These are phyloP conservation scores for Coracopsis vasa DNA, from an alignment of 2,113 vertebrate species.

Conservation along the genomic window DNA sequence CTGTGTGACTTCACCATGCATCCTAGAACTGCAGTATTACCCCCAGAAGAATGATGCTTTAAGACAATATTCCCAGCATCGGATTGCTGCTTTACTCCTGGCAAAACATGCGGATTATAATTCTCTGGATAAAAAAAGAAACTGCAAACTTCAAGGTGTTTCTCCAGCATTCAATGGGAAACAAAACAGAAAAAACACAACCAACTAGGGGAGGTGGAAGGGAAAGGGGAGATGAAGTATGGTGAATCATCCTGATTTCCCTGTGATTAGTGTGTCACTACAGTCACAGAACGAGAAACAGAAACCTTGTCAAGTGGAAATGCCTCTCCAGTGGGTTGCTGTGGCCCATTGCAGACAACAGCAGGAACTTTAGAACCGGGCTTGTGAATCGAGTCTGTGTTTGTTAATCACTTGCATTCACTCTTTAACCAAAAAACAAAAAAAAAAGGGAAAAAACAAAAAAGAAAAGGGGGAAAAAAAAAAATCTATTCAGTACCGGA, in stretches of 20 bases:
- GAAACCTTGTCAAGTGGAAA: conserved; percentile 64
- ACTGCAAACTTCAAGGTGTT: conserved; percentile 72
- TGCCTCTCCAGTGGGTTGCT: conserved; percentile 77
- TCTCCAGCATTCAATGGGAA: conserved; percentile 72
- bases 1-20: conserved; percentile 62
- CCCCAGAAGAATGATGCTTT: conserved; percentile 41
- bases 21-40: conserved; percentile 70
- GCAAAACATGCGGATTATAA: conserved; percentile 74
- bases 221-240: conserved; percentile 61
- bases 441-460: not conserved
- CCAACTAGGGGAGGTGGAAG: conserved; percentile 12
- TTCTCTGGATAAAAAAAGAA: conserved; percentile 15
- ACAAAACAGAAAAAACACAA: not conserved
- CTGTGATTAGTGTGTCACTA: conserved; percentile 75
- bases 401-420: conserved; percentile 76
- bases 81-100: conserved; percentile 73
- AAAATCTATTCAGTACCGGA: conserved; percentile 75
- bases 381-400: conserved; percentile 70
- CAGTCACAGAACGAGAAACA: conserved; percentile 67
- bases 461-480: not conserved
- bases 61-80: conserved; percentile 46
- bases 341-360: conserved; percentile 70
- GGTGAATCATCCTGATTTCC: conserved; percentile 74
- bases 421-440: conserved; percentile 68
- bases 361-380: conserved; percentile 75